Evolutionary conservation across 2,888 invertebrate genomes (phyloP).

Genomic region (Panopea generosa): DNA sequence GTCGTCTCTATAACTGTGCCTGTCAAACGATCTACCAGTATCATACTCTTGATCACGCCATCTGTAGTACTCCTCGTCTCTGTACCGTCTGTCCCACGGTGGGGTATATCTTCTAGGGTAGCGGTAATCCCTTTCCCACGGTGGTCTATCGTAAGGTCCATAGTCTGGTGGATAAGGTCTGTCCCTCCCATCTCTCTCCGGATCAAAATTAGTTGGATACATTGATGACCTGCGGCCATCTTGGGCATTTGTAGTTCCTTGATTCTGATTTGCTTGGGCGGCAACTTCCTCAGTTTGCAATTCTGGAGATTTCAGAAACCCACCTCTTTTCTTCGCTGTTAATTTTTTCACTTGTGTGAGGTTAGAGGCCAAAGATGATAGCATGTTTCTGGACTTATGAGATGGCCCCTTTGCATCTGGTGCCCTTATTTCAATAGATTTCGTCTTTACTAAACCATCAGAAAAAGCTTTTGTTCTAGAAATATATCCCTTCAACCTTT

Average conservation of each 20-base stretch:
- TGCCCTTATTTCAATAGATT: conserved; percentile 61
- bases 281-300: too few species aligned
- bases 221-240: background rate
- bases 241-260: background rate
- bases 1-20: conserved; percentile 25
- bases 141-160: conserved; percentile 29
- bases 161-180: conserved; percentile 23
- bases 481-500: conserved; percentile 62
- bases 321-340: conserved; percentile 32
- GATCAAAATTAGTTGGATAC: background rate
- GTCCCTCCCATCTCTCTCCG: conserved; percentile 6
- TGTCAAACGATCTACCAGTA: conserved; percentile 34
- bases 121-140: conserved; percentile 14
- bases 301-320: conserved; percentile 47
- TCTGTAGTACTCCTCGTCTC: conserved; percentile 48
- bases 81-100: conserved; percentile 28
- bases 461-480: conserved; percentile 62
- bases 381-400: conserved; percentile 25
- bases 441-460: conserved; percentile 51
- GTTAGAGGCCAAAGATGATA: conserved; percentile 17
- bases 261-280: too few species aligned
- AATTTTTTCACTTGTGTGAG: conserved; percentile 37
- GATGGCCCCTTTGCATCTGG: conserved; percentile 38
- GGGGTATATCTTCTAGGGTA: conserved; percentile 25
- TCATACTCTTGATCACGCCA: conserved; percentile 42